Conservation (phyloP, 2,888 invertebrate species). For the Calliphora vomitoria region DNA sequence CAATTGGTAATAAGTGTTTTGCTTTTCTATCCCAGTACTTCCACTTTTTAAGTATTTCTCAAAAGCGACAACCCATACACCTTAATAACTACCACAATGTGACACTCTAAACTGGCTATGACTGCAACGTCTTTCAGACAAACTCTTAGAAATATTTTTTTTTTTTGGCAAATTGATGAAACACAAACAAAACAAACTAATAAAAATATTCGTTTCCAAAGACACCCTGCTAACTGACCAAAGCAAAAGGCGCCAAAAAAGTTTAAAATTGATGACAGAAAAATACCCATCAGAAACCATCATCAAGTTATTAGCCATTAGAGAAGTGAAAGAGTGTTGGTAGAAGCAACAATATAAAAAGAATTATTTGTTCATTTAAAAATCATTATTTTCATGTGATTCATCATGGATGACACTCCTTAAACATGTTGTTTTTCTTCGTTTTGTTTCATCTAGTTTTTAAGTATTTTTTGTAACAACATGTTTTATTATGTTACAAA, state of each 20-base stretch:
- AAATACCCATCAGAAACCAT: slow-evolving; percentile 2
- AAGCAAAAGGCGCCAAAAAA: slow-evolving; percentile 40
- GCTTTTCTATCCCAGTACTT: no score
- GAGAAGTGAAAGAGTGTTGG: not conserved
- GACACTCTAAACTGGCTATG: no score
- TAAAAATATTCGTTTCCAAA: not conserved
- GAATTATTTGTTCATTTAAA: slow-evolving; percentile 37
- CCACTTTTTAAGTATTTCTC: no score
- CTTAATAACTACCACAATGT: no score
- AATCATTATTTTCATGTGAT: slow-evolving; percentile 58
- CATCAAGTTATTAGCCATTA: slow-evolving; percentile 27
- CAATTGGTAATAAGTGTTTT: no score
- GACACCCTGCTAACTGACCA: not conserved
- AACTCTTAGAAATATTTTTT: no score
- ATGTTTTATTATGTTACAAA: slow-evolving; percentile 54
- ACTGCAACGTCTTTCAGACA: no score
- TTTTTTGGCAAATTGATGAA: slow-evolving; percentile 38
- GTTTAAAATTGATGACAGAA: slow-evolving; percentile 12
- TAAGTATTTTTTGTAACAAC: slow-evolving; percentile 19
- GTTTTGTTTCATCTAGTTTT: not conserved
- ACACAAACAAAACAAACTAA: slow-evolving; percentile 11
- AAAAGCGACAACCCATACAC: no score
- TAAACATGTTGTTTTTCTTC: slow-evolving; percentile 55
- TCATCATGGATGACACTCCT: slow-evolving; percentile 70
- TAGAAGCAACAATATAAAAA: slow-evolving; percentile 23